Evolutionary conservation across 2,888 invertebrate genomes (phyloP), one percentile per base, ranked within the genome.

Genomic region (Tetheella fluctuosa): DNA sequence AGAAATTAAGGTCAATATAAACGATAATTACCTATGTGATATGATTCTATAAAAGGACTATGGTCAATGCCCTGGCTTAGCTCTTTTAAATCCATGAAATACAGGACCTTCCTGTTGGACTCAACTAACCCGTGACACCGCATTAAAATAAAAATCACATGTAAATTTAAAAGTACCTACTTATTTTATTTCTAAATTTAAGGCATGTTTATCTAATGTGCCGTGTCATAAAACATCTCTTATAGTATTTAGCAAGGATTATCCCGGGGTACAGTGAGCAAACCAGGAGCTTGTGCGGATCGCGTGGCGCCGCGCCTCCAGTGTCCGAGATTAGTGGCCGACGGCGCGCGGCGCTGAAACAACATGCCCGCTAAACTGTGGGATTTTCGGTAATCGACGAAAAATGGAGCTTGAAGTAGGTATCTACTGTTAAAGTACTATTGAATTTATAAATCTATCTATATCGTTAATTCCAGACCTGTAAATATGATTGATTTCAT

Each of bases 321-420:
- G 20, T 52, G 58, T 17, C 30, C 58, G 58, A 52, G 58, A 58
- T 58, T 58, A 58, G 52, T 15, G 52, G 54, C 52, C 67, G 66
- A 55, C 58, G 63, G 69, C 65, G 54, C 64, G 54, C 58, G 63
- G 69, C 65, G 54, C 64, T 62, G 64, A 64, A 67, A 69, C 61
- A 69, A 69, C 67, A 69, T 20, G 34, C 39, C 34, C 23, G 52
- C 20, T 28, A 30, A 52, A 53, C 57, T 58, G 28, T 17, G 58
- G 48, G 25, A 23, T 30, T 25, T 30, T 55, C 20, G 20, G 48
- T 48, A 48, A 48, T 48, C 48, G 48, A 2, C 20, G 15, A 25
- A 54, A 48, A 48, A 20, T 48, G 48, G 48, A 5, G n/a, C 3
- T 48, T 20, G 20, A 20, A 48, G 20, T n/a, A n/a, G n/a, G n/a